These are phyloP conservation scores for Rhopalosiphum padi DNA, from an alignment of 1,140 invertebrate species.

Conservation along the genomic window DNA sequence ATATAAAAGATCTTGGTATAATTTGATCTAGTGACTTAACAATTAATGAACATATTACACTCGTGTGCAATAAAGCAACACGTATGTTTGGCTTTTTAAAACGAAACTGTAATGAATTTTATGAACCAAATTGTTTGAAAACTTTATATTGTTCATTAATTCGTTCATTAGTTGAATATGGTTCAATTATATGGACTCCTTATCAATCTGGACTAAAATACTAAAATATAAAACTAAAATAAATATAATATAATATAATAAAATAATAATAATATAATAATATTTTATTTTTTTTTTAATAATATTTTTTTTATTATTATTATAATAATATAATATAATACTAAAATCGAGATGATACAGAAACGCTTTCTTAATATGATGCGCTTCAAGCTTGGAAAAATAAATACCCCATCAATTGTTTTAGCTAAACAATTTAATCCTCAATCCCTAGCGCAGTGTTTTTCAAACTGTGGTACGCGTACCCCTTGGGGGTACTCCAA, in stretches of 20 bases:
- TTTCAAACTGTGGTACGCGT: no score
- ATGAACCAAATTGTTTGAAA: neutral
- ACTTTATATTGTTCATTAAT: neutral
- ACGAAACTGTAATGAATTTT: neutral
- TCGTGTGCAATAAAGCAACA: neutral
- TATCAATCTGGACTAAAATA: neutral
- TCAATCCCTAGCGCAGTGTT: neutral
- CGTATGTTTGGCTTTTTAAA: neutral
- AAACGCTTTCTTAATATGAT: neutral
- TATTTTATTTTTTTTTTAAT: no score
- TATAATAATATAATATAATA: no score
- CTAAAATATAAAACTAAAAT: no score
- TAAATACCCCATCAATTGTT: neutral
- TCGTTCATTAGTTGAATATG: neutral
- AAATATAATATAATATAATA: no score
- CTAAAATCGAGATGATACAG: neutral
- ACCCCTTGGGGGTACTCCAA: no score
- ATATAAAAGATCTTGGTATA: neutral
- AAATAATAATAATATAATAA: no score
- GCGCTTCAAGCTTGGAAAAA: neutral
- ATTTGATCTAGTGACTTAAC: neutral
- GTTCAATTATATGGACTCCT: neutral
- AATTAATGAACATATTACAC: neutral
- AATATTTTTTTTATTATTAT: no score
- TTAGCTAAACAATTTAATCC: neutral